Evolutionary conservation across 2,888 invertebrate species (phyloP).

Genomic region (Ferrisia virgata): DNA sequence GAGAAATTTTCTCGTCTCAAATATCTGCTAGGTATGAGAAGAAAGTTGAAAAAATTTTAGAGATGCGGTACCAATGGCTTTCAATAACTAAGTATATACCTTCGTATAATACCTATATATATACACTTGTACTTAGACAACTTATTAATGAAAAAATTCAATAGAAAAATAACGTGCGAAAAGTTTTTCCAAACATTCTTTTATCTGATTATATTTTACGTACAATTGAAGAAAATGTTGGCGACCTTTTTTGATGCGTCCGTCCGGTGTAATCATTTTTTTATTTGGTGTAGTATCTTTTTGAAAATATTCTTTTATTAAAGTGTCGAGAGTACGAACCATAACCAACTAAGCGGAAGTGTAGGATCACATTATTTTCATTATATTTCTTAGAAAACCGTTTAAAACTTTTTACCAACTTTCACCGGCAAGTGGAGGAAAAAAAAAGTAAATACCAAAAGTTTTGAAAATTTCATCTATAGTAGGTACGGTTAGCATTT

Average conservation of each 20-base stretch:
- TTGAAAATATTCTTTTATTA: conserved; percentile 3
- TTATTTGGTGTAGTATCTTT: background rate
- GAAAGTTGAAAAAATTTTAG: background rate
- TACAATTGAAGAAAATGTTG: background rate
- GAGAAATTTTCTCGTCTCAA: background rate
- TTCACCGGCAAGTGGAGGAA: background rate
- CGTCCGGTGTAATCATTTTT: background rate
- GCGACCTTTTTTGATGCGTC: background rate
- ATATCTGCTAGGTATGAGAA: too few species aligned
- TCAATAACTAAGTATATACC: too few species aligned
- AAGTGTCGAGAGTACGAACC: background rate
- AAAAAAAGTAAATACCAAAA: conserved; percentile 3
- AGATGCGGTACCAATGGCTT: too few species aligned
- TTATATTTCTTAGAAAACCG: conserved; percentile 7
- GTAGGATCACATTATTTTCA: conserved; percentile 15
- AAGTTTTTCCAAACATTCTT: background rate
- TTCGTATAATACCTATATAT: background rate
- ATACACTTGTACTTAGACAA: too few species aligned
- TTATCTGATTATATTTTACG: background rate
- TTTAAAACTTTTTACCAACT: conserved; percentile 12
- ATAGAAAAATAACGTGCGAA: background rate
- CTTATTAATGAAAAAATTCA: background rate
- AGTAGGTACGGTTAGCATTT: background rate
- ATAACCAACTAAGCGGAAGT: background rate
- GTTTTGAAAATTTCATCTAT: conserved; percentile 15